Evolutionary conservation across 2,888 invertebrate species (phyloP).

Genomic region (Balanococcus diminutus): DNA sequence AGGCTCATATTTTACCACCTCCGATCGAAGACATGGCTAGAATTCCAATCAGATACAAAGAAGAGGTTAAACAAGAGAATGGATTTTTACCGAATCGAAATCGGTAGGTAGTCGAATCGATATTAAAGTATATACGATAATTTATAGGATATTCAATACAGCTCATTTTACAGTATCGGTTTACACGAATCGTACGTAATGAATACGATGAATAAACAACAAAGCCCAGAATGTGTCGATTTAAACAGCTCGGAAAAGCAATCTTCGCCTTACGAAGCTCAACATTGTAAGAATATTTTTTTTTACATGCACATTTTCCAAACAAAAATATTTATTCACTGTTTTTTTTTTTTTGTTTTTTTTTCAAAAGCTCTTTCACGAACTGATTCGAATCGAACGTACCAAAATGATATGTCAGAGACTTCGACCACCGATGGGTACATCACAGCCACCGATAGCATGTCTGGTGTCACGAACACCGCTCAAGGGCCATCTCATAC

Average conservation of each 20-base stretch:
- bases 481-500: slow-evolving; percentile 57
- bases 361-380: slow-evolving; percentile 64
- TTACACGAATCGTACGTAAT: slow-evolving; percentile 6
- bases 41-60: background rate
- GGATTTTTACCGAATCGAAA: slow-evolving; percentile 21
- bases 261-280: slow-evolving; percentile 11
- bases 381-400: slow-evolving; percentile 75
- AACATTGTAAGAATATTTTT: slow-evolving; percentile 42
- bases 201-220: slow-evolving; percentile 18
- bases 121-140: background rate
- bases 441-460: slow-evolving; percentile 73
- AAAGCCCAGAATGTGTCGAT: slow-evolving; percentile 42
- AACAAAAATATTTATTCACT: background rate
- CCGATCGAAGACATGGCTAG: background rate
- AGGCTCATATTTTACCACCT: slow-evolving; percentile 18
- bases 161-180: background rate
- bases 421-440: slow-evolving; percentile 87
- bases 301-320: background rate
- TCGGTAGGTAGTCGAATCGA: background rate
- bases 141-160: background rate
- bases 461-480: slow-evolving; percentile 59
- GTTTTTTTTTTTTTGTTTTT: no score
- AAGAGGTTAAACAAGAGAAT: slow-evolving; percentile 32
- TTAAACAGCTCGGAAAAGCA: slow-evolving; percentile 17
- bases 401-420: slow-evolving; percentile 78